Base-by-base conservation (phyloP, 2,797 vertebrate genomes). In the Acanthiza pusilla region DNA sequence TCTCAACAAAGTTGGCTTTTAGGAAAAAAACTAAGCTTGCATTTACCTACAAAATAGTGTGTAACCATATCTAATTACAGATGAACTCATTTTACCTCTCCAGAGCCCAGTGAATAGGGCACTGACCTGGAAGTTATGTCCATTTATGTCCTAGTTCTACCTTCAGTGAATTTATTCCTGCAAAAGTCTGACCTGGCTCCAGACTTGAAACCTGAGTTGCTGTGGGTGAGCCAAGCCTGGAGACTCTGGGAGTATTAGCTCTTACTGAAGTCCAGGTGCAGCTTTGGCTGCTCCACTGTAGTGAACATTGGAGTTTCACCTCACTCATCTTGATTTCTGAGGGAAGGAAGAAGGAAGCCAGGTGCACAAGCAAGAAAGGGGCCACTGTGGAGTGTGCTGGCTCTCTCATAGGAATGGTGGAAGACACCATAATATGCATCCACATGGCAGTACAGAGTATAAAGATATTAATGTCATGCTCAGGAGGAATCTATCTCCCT, bases 381-480 rank as follows among this genome's bases (percentile, higher is more conserved):
- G 0, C 2, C 11, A 42, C 10, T 15, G 7, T 38, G 23, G 5
- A 53, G 11, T 29, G 8, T 27, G 9, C 8, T 18, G 19, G 3
- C 18, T 48, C 4, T 45, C 4, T 53, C n/a, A n/a, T 3, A 3
- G 3, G 22, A 60, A 50, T 42, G 29, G 12, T 66, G 32, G 30
- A 27, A 70, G 12, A 30, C 20, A 32, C 0, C 5, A 5, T 45
- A 36, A 50, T 11, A 48, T 20, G 2, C 22, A 74, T 12, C 22
- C 54, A 25, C 12, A 42, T 1, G 5, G 21, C n/a, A 54, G 15
- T 57, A 23, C 2, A 42, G 32, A 40, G 5, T 10, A 38, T 25
- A 19, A 50, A 50, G 2, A 4, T 38, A 30, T 62, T 65, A 42
- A 45, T 20, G 11, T 48, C 13, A 13, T 43, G 10, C 11, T 58